Percentiles rank a stretch among this genome's conserved stretches.
Evolutionary conservation across 2,797 vertebrate genomes (phyloP).

Genomic region (Hemibagrus guttatus): DNA sequence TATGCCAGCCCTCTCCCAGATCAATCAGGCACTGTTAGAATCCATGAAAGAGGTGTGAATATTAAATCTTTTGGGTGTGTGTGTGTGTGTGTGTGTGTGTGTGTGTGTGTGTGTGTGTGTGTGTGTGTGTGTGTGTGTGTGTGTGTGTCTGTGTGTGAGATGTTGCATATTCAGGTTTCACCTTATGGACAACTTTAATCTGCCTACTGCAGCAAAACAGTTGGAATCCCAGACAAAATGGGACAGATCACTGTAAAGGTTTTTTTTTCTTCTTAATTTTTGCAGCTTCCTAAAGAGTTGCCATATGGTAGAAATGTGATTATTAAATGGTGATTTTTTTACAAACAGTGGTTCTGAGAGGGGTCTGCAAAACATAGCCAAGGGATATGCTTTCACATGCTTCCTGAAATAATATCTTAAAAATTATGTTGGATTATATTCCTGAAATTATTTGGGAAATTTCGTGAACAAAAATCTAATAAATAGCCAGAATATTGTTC

Average conservation of each 20-base stretch:
- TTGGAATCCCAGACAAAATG: slow-evolving; percentile 36
- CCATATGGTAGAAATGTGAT: slow-evolving; percentile 15
- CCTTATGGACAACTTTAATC: slow-evolving; percentile 37
- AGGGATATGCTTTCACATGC: background rate
- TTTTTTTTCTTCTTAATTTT: background rate
- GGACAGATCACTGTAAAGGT: background rate
- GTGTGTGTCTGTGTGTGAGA: background rate
- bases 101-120: slow-evolving; percentile 47
- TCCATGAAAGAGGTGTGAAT: slow-evolving; percentile 44
- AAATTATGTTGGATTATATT: background rate
- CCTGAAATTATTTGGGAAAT: background rate
- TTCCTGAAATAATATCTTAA: background rate
- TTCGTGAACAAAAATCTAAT: background rate
- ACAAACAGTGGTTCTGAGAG: background rate
- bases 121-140: slow-evolving; percentile 27
- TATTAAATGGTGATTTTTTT: background rate
- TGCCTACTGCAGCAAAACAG: slow-evolving; percentile 28
- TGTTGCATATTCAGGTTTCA: slow-evolving; percentile 37
- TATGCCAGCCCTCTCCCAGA: slow-evolving; percentile 29
- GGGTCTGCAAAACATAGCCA: background rate
- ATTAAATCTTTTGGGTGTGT: slow-evolving; percentile 35
- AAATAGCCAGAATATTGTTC: background rate
- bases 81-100: no score
- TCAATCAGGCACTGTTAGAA: slow-evolving; percentile 46
- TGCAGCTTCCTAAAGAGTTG: background rate